phyloP scores from a whole-genome alignment of 1,140 invertebrate genomes.

The Drosophila watanabei region DNA sequence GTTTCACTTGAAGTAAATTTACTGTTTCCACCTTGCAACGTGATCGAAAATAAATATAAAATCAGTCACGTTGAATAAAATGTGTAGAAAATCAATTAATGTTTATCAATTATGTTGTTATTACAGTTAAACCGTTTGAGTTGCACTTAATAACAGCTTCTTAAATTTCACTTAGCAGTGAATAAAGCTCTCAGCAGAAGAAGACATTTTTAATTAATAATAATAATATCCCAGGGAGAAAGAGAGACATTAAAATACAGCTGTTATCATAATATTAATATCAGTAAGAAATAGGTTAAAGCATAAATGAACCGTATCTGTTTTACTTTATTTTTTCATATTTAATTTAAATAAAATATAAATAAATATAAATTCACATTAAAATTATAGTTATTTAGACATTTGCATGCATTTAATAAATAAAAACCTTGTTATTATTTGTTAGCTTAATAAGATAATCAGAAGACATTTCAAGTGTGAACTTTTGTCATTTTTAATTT shows the following conservation, averaged over 20 bases:
- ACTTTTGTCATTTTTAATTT: too few relatives aligned
- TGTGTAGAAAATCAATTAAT: constrained; percentile 62
- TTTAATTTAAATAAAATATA: neutral
- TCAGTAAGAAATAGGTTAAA: neutral
- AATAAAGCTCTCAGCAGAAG: constrained; percentile 77
- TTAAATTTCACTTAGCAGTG: constrained; percentile 76
- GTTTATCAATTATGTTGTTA: constrained; percentile 71
- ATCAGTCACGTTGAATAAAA: constrained; percentile 27
- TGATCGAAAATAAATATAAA: constrained; percentile 5
- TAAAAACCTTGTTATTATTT: too few relatives aligned
- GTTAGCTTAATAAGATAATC: too few relatives aligned
- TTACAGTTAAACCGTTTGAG: constrained; percentile 28
- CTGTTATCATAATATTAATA: neutral
- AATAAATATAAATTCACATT: too few relatives aligned
- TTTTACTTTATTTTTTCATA: neutral
- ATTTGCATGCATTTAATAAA: too few relatives aligned
- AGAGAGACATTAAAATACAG: constrained; percentile 3
- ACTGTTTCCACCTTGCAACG: constrained; percentile 18
- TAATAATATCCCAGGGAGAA: constrained; percentile 46
- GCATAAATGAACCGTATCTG: neutral
- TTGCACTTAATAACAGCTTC: constrained; percentile 68
- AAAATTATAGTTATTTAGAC: neutral
- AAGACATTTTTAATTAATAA: constrained; percentile 81
- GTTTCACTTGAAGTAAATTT: constrained; percentile 10
- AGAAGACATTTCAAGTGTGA: too few relatives aligned